A percentile compares a stretch with the other conserved stretches of the same genome.
These are phyloP conservation scores for Aphidius ervi DNA, from an alignment of 1,140 invertebrate genomes.

Conservation along the genomic window DNA sequence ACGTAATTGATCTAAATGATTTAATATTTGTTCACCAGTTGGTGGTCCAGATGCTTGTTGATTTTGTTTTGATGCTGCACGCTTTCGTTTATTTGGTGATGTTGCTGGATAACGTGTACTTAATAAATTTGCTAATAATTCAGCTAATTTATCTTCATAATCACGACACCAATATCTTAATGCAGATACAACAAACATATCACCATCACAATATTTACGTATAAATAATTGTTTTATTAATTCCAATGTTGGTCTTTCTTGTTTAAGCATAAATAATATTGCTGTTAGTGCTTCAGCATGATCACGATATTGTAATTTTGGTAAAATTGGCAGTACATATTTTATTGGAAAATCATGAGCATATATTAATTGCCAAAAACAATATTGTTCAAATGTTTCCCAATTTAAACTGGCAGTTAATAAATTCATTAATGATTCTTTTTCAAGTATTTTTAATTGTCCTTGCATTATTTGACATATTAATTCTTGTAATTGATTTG, in stretches of 20 bases:
- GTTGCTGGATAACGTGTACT: constrained; percentile 77
- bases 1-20: constrained; percentile 87
- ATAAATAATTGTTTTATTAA: constrained; percentile 79
- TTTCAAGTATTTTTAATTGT: constrained; percentile 75
- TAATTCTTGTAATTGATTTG: constrained; percentile 81
- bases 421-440: constrained; percentile 67
- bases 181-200: constrained; percentile 82
- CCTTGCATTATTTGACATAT: constrained; percentile 89
- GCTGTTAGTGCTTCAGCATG: constrained; percentile 92
- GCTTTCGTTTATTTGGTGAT: constrained; percentile 87
- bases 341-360: constrained; percentile 91
- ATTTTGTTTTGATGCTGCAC: constrained; percentile 61
- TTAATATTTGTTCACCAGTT: constrained; percentile 76
- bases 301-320: constrained; percentile 80
- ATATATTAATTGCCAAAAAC: constrained; percentile 90
- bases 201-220: constrained; percentile 65
- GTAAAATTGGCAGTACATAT: constrained; percentile 82
- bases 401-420: constrained; percentile 82
- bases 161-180: constrained; percentile 91
- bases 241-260: constrained; percentile 85
- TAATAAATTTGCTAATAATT: constrained; percentile 73
- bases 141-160: constrained; percentile 83
- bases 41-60: constrained; percentile 58
- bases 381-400: constrained; percentile 96
- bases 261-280: constrained; percentile 83